These are phyloP conservation scores for Papilio demoleus DNA, from an alignment of 2,888 invertebrate species.

Conservation along the genomic window DNA sequence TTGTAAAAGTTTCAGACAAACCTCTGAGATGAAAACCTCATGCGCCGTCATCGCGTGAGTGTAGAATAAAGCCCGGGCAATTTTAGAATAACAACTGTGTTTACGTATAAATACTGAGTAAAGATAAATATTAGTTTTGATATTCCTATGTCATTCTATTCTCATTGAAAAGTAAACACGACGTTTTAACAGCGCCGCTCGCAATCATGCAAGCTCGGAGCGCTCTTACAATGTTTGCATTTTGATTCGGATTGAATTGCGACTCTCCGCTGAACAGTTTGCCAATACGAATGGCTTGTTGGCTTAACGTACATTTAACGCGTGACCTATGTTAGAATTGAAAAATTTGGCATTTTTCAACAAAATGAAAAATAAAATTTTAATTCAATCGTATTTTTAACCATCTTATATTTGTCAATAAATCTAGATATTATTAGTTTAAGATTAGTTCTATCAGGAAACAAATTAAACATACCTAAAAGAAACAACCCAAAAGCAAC, in stretches of 20 bases:
- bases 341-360: neutral
- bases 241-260: slow-evolving; percentile 33
- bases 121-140: slow-evolving; percentile 8
- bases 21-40: no score
- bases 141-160: slow-evolving; percentile 11
- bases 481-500: no score
- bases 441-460: no score
- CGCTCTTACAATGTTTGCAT: slow-evolving; percentile 36
- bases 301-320: slow-evolving; percentile 30
- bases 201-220: slow-evolving; percentile 20
- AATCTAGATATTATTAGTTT: no score
- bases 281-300: slow-evolving; percentile 27
- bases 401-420: neutral
- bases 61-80: no score
- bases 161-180: slow-evolving; percentile 26
- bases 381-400: neutral
- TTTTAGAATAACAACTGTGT: neutral
- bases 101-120: neutral
- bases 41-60: no score
- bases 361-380: neutral
- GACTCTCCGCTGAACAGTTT: slow-evolving; percentile 23
- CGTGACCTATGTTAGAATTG: slow-evolving; percentile 17
- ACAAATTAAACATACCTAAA: no score
- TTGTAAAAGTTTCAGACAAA: no score
- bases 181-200: slow-evolving; percentile 1